Base-by-base conservation (phyloP, 2,797 vertebrate genomes). In the Sebastes umbrosus region DNA sequence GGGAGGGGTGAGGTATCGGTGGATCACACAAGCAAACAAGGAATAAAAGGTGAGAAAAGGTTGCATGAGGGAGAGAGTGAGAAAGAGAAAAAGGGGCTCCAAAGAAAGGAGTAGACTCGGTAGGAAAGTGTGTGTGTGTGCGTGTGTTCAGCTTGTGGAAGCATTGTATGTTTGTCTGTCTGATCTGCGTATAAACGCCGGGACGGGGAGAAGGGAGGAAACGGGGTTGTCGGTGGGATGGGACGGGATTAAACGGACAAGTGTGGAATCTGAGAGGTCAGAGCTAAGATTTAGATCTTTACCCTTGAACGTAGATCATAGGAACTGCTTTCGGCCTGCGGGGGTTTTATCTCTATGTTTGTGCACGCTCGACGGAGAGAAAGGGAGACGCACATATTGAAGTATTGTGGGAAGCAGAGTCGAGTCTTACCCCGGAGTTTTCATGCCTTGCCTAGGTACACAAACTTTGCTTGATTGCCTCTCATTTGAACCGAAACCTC, bases 391-490 rank as follows among this genome's bases (percentile, higher is more conserved):
- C 34, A 60, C 79, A 84, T 89, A 76, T 83, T 82, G 75, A 84
- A 25, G 71, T n/a, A 63, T 80, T 89, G 77, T 93, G 90, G 88
- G 87, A 92, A 89, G 78, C 81, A 77, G 67, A 84, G 86, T 78
- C 11, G 12, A 78, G 74, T 66, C 83, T 31, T 43, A 75, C 78
- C 76, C 34, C 46, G 8, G 84, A 82, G 82, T 84, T 77, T 82
- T 92, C 90, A 92, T 87, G 90, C 85, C 76, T 83, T 93, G 93
- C 88, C 84, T 92, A 86, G 80, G 73, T 73, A 88, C 87, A 92
- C 89, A 93, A 93, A 93, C 91, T 74, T 50, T 85, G 92, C 91
- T 90, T 93, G 90, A 94, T 94, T 93, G 90, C 85, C 84, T 93
- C 85, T 93, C 34, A 85, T 62, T 83, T 88, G 83, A 91, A 88